Evolutionary conservation across 2,888 invertebrate species (phyloP), one percentile per base, ranked within the genome.

Genomic region (Salpingus planirostris): DNA sequence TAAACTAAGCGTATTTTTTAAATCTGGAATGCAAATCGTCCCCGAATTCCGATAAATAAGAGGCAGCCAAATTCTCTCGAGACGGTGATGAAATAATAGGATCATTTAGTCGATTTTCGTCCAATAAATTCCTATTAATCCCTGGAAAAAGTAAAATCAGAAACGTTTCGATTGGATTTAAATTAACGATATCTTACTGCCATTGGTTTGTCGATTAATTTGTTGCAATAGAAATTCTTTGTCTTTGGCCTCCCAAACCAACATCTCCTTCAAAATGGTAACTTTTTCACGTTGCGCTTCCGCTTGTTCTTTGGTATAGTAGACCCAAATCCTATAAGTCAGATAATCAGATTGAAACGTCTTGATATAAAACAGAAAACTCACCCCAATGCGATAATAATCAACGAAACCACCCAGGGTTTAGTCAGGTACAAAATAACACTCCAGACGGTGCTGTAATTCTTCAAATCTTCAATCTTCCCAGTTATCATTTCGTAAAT

Each of bases 151-250:
- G n/a, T n/a, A n/a, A n/a, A n/a, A n/a, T n/a, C n/a, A n/a, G n/a
- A n/a, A n/a, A n/a, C n/a, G n/a, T n/a, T n/a, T n/a, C n/a, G n/a
- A n/a, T n/a, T n/a, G n/a, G n/a, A n/a, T n/a, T n/a, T n/a, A n/a
- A n/a, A n/a, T n/a, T n/a, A n/a, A n/a, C n/a, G n/a, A n/a, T n/a
- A n/a, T n/a, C n/a, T n/a, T n/a, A n/a, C n/a, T n/a, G n/a, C n/a
- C n/a, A n/a, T n/a, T n/a, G n/a, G n/a, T n/a, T n/a, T n/a, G n/a
- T n/a, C n/a, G n/a, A n/a, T n/a, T n/a, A n/a, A n/a, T n/a, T n/a
- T n/a, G n/a, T n/a, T n/a, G n/a, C 13, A 81, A 66, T 33, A 81
- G 65, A 64, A 77, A 81, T 53, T 80, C 77, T 57, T 80, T 82
- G 52, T 83, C 82, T 51, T 73, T 73, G 1, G 78, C 73, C 49